Conservation (phyloP, 1,140 invertebrate species). For the Polypedilum vanderplanki region DNA sequence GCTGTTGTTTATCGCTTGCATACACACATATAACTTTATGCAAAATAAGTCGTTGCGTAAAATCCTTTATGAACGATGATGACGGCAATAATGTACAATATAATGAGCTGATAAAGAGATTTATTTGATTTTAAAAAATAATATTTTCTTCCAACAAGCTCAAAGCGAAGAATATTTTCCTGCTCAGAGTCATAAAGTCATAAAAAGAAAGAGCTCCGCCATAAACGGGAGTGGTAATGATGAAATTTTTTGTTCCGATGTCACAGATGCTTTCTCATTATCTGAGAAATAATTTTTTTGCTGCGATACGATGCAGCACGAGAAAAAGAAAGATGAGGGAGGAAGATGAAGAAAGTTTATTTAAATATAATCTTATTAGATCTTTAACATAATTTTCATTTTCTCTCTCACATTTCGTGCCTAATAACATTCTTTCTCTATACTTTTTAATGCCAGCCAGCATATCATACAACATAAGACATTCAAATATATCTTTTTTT, state of each 20-base stretch:
- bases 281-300: background rate
- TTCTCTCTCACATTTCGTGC: background rate
- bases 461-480: background rate
- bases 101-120: slow-evolving; percentile 25
- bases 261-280: slow-evolving; percentile 27
- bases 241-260: background rate
- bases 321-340: background rate
- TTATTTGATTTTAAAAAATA: slow-evolving; percentile 10
- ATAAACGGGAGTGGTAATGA: background rate
- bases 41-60: too few species aligned
- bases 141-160: background rate
- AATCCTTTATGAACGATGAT: background rate
- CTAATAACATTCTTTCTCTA: background rate
- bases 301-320: background rate
- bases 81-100: background rate
- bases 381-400: slow-evolving; percentile 24
- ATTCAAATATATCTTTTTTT: background rate
- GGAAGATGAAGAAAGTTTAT: slow-evolving; percentile 20
- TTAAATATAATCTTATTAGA: slow-evolving; percentile 28
- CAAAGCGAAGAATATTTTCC: background rate
- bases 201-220: background rate
- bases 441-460: background rate
- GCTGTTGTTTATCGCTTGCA: background rate
- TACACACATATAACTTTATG: background rate
- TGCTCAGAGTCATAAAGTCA: background rate